phyloP scores from a whole-genome alignment of 1,140 invertebrate species.

The Dendrolimus kikuchii region DNA sequence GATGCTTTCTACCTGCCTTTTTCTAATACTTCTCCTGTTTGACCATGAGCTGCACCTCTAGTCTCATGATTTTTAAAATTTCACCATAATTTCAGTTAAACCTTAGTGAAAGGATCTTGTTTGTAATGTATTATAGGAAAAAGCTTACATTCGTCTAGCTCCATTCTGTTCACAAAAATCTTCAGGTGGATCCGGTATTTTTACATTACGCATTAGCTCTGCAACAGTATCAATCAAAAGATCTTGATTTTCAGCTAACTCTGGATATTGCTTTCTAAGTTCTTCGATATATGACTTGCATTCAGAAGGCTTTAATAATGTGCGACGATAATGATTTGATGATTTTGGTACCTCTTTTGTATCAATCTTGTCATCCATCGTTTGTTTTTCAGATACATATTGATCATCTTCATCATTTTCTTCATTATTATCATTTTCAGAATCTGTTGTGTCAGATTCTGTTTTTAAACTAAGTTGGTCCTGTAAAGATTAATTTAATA shows the following conservation, averaged over 20 bases:
- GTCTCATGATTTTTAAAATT: no score
- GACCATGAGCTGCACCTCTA: no score
- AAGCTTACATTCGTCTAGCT: conserved; percentile 43
- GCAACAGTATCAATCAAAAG: conserved; percentile 31
- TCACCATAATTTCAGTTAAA: no score
- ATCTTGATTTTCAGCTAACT: conserved; percentile 29
- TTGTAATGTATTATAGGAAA: neutral
- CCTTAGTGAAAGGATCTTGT: no score
- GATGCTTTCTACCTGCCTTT: no score
- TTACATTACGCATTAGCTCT: conserved; percentile 41
- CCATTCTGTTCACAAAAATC: conserved; percentile 42
- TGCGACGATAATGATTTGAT: neutral
- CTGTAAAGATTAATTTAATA: no score
- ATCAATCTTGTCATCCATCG: conserved; percentile 9
- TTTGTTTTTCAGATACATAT: conserved; percentile 17
- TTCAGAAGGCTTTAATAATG: conserved; percentile 21
- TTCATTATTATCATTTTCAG: no score
- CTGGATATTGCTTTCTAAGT: conserved; percentile 33
- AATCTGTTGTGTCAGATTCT: no score
- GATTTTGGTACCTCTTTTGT: conserved; percentile 2
- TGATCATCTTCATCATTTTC: conserved; percentile 13
- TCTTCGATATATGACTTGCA: conserved; percentile 43
- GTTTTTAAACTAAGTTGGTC: no score
- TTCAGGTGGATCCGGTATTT: conserved; percentile 33
- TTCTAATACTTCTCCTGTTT: no score